Base-by-base conservation (phyloP, 2,888 invertebrate species). In the Idaea dimidiata region DNA sequence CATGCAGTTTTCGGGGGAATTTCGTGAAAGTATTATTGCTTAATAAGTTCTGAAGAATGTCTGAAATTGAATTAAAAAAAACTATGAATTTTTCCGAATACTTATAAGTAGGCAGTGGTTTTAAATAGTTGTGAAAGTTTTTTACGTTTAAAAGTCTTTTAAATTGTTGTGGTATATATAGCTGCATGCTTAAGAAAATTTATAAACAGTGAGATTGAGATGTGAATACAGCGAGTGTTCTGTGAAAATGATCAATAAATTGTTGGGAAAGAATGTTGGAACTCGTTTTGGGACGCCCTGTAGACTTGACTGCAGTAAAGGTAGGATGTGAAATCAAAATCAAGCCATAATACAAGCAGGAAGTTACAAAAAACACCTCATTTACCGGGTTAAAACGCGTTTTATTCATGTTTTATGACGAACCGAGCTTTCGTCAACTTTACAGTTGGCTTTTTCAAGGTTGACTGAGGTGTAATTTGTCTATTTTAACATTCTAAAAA, bases 281-380 rank as follows among this genome's bases (percentile, higher is more conserved):
- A 17, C 70, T 72, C 0, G 72, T 74, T 62, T 59, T 74, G 59
- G 62, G 57, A 66, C 74, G 72, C 57, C 72, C 71, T 0, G 66
- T 74, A 56, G 74, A 74, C 61, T 66, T 74, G 63, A 69, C 67
- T 10, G 66, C 63, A 24, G 69, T 72, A 6, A 74, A 74, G 72
- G 74, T 74, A 72, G 65, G n/a, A 10, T 43, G 43, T 43, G 1
- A 43, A 43, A 14, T 43, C 14, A 43, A 43, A 14, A 43, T 43
- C 8, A 2, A 14, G 43, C 10, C 8, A 10, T 3, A 43, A 43
- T 43, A 8, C 14, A n/a, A n/a, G n/a, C n/a, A n/a, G n/a, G n/a
- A n/a, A n/a, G n/a, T n/a, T n/a, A n/a, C n/a, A n/a, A n/a, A n/a
- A n/a, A n/a, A n/a, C n/a, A n/a, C n/a, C n/a, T n/a, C n/a, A n/a